Conservation (phyloP, 2,113 vertebrate genomes). For the Rafetus swinhoei region DNA sequence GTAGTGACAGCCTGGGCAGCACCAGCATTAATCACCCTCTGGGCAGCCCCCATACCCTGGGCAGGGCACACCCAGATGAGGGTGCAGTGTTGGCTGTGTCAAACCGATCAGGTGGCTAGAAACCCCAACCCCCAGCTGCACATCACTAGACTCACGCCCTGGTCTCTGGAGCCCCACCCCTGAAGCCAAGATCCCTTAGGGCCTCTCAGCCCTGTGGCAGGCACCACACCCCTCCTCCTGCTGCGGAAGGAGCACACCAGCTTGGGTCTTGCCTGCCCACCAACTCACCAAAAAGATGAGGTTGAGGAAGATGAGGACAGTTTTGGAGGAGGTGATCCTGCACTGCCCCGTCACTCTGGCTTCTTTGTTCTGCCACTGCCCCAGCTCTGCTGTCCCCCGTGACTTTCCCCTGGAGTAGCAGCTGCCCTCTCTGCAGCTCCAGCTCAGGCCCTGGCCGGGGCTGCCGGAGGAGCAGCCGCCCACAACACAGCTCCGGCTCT, state of each 20-base stretch:
- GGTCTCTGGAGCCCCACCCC: not conserved
- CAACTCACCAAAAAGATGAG: constrained; percentile 94
- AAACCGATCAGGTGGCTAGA: too few relatives aligned
- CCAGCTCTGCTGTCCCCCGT: constrained; percentile 21
- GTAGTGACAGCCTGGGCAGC: not conserved
- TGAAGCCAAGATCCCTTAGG: not conserved
- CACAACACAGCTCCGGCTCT: too few relatives aligned
- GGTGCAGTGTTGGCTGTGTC: too few relatives aligned
- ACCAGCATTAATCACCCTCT: not conserved
- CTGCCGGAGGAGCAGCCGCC: too few relatives aligned
- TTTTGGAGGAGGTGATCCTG: constrained; percentile 97
- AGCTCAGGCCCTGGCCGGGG: too few relatives aligned
- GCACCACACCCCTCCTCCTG: too few relatives aligned
- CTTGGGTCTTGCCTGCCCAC: constrained; percentile 16
- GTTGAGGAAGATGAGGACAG: constrained; percentile 95
- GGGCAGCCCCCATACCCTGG: too few relatives aligned
- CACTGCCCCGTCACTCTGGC: constrained; percentile 85
- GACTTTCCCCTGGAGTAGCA: not conserved
- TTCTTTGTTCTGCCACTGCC: not conserved
- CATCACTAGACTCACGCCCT: not conserved
- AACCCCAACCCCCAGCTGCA: too few relatives aligned
- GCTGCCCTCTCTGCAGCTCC: too few relatives aligned
- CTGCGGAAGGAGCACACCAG: too few relatives aligned
- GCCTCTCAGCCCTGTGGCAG: too few relatives aligned
- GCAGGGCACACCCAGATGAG: too few relatives aligned